Evolutionary conservation across 2,888 invertebrate species (phyloP).

Genomic region (Leptinotarsa juncta): DNA sequence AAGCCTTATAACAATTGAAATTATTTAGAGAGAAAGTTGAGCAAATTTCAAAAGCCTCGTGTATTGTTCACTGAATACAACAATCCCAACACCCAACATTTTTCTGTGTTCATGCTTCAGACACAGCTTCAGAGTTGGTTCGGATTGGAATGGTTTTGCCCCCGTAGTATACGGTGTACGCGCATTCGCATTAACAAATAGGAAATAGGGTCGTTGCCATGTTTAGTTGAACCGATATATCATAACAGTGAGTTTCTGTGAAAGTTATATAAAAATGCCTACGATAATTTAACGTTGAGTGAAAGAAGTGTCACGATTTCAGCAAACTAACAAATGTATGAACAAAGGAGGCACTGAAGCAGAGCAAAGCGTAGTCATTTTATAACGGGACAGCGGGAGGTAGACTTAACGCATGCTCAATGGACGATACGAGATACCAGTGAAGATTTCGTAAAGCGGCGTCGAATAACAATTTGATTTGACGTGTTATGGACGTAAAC

Average conservation of each 20-base stretch:
- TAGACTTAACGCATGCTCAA: slow-evolving; percentile 52
- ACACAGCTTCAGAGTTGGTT: slow-evolving; percentile 21
- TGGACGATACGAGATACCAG: slow-evolving; percentile 48
- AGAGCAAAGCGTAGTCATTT: slow-evolving; percentile 44
- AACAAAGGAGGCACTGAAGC: slow-evolving; percentile 55
- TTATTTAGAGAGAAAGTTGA: background rate
- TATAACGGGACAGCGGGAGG: slow-evolving; percentile 38
- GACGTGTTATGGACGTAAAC: slow-evolving; percentile 52
- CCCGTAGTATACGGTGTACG: slow-evolving; percentile 32
- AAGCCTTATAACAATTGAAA: background rate
- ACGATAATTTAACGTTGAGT: slow-evolving; percentile 36
- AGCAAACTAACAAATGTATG: slow-evolving; percentile 40
- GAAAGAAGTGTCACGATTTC: slow-evolving; percentile 43
- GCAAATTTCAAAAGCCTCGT: slow-evolving; percentile 4
- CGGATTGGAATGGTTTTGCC: slow-evolving; percentile 35
- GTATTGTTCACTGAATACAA: slow-evolving; percentile 16
- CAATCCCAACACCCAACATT: slow-evolving; percentile 4
- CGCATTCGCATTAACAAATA: slow-evolving; percentile 49
- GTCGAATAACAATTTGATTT: slow-evolving; percentile 55
- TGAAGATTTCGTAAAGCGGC: slow-evolving; percentile 56
- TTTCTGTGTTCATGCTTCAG: slow-evolving; percentile 12
- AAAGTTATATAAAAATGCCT: slow-evolving; percentile 29
- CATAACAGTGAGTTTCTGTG: slow-evolving; percentile 30
- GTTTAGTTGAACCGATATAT: slow-evolving; percentile 46
- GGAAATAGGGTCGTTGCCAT: slow-evolving; percentile 56